Evolutionary conservation across 2,113 vertebrate genomes (phyloP), one percentile per base, ranked within the genome.

Genomic region (Sciurus niger): DNA sequence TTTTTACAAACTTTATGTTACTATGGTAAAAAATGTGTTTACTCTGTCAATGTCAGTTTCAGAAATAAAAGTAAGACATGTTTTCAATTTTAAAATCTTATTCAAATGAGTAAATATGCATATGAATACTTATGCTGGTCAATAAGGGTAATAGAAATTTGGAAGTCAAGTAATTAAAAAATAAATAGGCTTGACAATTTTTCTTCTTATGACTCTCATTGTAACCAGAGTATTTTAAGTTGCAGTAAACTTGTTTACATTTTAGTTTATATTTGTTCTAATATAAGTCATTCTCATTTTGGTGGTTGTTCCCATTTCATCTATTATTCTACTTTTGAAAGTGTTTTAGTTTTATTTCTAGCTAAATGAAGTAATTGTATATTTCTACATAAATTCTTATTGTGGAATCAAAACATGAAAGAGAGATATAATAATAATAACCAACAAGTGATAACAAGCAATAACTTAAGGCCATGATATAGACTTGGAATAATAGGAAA

Each of bases 341-440:
- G 1, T 2, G 86, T 89, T 97, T 73, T 51, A 85, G 89, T 93
- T 97, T 97, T 96, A 97, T 97, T 97, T 94, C 73, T 92, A 94
- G 78, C 60, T 88, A 67, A 94, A 90, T 97, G 14, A 96, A 87
- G 34, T 17, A 83, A 3, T 2, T 85, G 0, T 58, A 67, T 53
- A 85, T 30, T 76, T 0, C 0, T 89, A 1, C 79, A 92, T 67
- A 88, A 58, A 73, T 96, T 96, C 79, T 40, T 37, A 83, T 9
- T 92, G 65, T 94, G 95, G 83, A 74, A 34, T 82, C 1, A 76
- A 84, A 79, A 68, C 43, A 77, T 32, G 22, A 72, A 84, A 46
- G 34, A 32, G 9, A 18, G 24, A 70, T 67, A 20, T 74, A 67
- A 73, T 37, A 67, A 73, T 37, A 85, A 83, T 55, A 92, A 82